Conservation (phyloP, 2,113 vertebrate genomes). For the Oryzias melastigma region DNA sequence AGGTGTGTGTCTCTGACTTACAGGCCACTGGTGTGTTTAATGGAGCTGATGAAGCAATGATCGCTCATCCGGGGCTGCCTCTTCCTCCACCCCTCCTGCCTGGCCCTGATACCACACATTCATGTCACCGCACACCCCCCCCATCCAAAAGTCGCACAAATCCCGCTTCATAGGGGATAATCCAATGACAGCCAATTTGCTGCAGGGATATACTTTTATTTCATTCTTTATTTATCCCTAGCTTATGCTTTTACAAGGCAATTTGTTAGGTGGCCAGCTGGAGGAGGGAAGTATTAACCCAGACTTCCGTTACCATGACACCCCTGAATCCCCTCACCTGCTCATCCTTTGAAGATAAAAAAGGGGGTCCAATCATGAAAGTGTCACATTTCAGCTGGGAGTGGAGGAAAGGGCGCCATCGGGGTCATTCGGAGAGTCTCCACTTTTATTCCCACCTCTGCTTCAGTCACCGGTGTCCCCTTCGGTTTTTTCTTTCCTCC, state of each 20-base stretch:
- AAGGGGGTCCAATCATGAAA: slow-evolving; percentile 62
- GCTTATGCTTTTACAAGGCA: slow-evolving; percentile 67
- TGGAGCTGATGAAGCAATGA: slow-evolving; percentile 67
- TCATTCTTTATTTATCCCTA: slow-evolving; percentile 71
- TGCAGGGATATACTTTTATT: slow-evolving; percentile 66
- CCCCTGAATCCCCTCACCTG: slow-evolving; percentile 13
- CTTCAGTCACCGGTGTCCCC: neutral
- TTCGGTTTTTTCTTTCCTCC: slow-evolving; percentile 1
- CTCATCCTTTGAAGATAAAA: slow-evolving; percentile 66
- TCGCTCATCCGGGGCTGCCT: slow-evolving; percentile 51
- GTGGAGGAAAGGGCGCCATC: slow-evolving; percentile 46
- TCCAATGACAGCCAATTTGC: slow-evolving; percentile 78
- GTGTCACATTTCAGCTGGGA: slow-evolving; percentile 71
- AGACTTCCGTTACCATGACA: slow-evolving; percentile 56
- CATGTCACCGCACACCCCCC: slow-evolving; percentile 17
- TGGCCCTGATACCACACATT: slow-evolving; percentile 27
- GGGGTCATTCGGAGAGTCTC: slow-evolving; percentile 55
- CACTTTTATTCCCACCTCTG: slow-evolving; percentile 20
- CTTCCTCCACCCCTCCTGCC: slow-evolving; percentile 21
- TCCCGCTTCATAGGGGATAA: slow-evolving; percentile 72
- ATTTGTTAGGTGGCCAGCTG: slow-evolving; percentile 63
- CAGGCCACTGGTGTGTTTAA: slow-evolving; percentile 68
- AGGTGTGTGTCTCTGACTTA: slow-evolving; percentile 42
- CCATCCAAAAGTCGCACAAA: slow-evolving; percentile 55
- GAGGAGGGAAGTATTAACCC: slow-evolving; percentile 61